phyloP scores from a whole-genome alignment of 1,140 invertebrate species.

The Panulirus ornatus region DNA sequence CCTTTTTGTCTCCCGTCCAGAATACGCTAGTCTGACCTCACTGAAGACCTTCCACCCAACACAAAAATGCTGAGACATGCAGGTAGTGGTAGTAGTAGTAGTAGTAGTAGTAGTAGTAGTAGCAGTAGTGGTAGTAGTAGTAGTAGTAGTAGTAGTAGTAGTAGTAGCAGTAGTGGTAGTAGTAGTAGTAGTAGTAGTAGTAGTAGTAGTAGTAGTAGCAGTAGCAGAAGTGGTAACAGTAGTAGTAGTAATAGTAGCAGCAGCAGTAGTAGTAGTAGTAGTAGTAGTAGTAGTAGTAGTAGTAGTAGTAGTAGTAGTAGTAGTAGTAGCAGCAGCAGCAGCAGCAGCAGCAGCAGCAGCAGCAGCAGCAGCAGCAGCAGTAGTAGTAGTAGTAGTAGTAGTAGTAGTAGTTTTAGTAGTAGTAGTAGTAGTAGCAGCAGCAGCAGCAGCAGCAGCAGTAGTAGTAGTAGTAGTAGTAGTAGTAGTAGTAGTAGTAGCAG shows the following conservation, averaged over 20 bases:
- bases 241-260: not conserved
- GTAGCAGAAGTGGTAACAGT: too few species aligned
- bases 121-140: not conserved
- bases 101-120: too few species aligned
- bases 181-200: not conserved
- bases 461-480: not conserved
- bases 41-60: too few species aligned
- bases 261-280: not conserved
- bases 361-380: not conserved
- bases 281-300: constrained; percentile 6
- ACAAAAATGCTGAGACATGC: too few species aligned
- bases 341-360: too few species aligned
- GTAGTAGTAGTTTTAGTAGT: too few species aligned
- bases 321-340: not conserved
- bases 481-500: not conserved
- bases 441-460: not conserved
- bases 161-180: not conserved
- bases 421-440: not conserved
- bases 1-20: too few species aligned
- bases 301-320: too few species aligned
- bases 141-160: not conserved
- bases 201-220: not conserved
- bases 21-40: too few species aligned
- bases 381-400: not conserved
- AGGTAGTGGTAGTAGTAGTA: too few species aligned